Evolutionary conservation across 2,888 invertebrate species (phyloP), one percentile per base, ranked within the genome.

Genomic region (Andrena bicolor): DNA sequence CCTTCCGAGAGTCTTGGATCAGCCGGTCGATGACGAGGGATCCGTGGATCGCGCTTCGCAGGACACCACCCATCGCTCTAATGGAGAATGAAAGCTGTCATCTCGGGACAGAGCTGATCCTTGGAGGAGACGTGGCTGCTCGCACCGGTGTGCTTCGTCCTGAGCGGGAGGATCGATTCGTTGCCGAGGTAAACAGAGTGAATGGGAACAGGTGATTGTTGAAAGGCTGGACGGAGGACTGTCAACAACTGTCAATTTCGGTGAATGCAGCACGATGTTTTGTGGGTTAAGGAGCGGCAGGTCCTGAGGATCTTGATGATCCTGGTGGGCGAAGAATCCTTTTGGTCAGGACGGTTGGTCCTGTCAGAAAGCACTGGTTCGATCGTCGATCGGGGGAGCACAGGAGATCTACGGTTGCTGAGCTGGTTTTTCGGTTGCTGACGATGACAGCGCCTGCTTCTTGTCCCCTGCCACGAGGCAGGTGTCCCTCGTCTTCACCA

Each of bases 331-430:
- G 23, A 6, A n/a, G n/a, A 4, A 23, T n/a, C 13, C 0, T 3
- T 8, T 20, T 8, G 0, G 2, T 1, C 0, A n/a, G 2, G 26
- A 16, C 8, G 32, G 61, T 30, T 20, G 61, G 63, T 72, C 35
- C 51, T 30, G 35, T 1, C 32, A 16, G n/a, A 7, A 30, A 28
- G 28, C 48, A 61, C 26, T 20, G 28, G 60, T 77, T 86, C 84
- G 86, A 86, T 86, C 84, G 64, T 80, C 51, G 86, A 86, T 86
- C 84, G 49, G 72, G 63, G 66, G 23, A 48, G 49, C 75, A 10
- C 28, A 28, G 63, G 2, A 32, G 82, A 80, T 81, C 58, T 60
- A 53, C 66, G 66, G 70, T 78, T 65, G 8, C 61, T 6, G 23
- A 23, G 7, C 30, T 20, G 26, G 2, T 4, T 10, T 10, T 10